Evolutionary conservation across 2,113 vertebrate genomes (phyloP).

Genomic region (Aviceda subcristata): DNA sequence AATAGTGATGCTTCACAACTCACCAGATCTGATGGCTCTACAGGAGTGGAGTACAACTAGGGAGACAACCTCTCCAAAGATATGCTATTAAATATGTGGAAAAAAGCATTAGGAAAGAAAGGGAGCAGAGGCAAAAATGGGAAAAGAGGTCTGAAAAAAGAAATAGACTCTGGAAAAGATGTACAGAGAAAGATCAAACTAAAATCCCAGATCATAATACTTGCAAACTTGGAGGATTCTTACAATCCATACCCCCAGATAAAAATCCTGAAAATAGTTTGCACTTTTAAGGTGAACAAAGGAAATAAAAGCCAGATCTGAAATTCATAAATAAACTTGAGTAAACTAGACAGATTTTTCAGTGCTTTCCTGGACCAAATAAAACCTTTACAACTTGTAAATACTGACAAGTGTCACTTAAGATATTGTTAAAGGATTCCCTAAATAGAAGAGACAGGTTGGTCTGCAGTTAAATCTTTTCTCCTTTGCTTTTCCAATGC

Average conservation of each 20-base stretch:
- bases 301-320: not conserved
- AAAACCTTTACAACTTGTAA: conserved; percentile 23
- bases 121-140: not conserved
- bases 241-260: not conserved
- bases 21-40: not conserved
- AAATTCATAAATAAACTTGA: not conserved
- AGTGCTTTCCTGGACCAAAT: not conserved
- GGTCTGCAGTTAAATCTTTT: not conserved
- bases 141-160: not conserved
- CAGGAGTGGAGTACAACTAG: not conserved
- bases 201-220: not conserved
- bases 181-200: not conserved
- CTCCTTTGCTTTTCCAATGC: not conserved
- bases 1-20: not conserved
- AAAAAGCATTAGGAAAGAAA: not conserved
- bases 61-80: not conserved
- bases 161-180: not conserved
- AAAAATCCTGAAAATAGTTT: not conserved
- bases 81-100: not conserved
- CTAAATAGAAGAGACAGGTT: conserved; percentile 12
- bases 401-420: not conserved
- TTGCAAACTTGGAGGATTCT: not conserved
- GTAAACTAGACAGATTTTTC: not conserved
- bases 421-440: conserved; percentile 9
- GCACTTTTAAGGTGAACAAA: not conserved